Base-by-base conservation (phyloP, 2,888 invertebrate species). In the Trypoxylon attenuatum region DNA sequence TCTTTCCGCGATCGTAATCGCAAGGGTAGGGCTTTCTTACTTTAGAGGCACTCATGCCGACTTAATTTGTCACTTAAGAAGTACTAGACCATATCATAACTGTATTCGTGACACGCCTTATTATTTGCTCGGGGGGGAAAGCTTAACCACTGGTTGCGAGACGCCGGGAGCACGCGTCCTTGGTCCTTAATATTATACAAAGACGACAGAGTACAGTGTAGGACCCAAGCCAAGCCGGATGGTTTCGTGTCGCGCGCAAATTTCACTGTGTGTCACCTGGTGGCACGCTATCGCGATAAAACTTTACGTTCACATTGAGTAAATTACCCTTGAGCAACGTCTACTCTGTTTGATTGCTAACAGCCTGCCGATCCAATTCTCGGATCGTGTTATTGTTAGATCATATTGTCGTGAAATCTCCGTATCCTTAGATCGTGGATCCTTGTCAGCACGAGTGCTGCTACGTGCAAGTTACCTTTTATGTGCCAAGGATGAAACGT, bases 241-340 rank as follows among this genome's bases (percentile, higher is more conserved):
- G n/a, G 18, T 71, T 61, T 64, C 69, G 55, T 55, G 55, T 57
- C 23, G 8, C 18, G 19, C 16, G 2, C 49, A 64, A 73, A 61
- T 77, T 77, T 71, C 50, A 19, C 56, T 57, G 59, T n/a, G 47
- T 80, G 80, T 77, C 74, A 77, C 71, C 66, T 45, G 60, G 49
- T 51, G 69, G 68, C 77, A 78, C 76, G 78, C 71, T 47, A 77
- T 62, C 46, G 61, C 73, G 60, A 77, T 75, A 71, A 78, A 79
- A 71, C 71, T 61, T 62, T 16, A 21, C 21, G 56, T 61, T 38
- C 43, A 18, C 42, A 22, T n/a, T n/a, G 5, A 29, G 64, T 5
- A 68, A 69, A 63, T 52, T 63, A 43, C 21, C 6, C 21, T 38
- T 39, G 29, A 22, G 18, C 22, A 10, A 8, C n/a, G 27, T 13